phyloP scores from a whole-genome alignment of 2,113 vertebrate species.

The Boleophthalmus pectinirostris region DNA sequence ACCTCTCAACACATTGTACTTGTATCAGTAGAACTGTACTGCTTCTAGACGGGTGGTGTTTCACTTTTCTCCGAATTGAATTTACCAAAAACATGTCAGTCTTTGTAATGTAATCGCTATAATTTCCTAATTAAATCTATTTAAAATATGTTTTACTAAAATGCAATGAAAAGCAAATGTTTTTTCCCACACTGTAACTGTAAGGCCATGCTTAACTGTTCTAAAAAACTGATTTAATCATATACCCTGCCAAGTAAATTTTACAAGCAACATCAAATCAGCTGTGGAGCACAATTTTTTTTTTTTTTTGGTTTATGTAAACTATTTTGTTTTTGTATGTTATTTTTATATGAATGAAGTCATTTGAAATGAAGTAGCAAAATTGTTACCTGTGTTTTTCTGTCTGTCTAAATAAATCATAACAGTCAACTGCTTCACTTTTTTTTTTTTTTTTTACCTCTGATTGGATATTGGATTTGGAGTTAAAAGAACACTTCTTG shows the following conservation, averaged over 20 bases:
- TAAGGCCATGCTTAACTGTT: background rate
- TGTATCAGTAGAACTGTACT: constrained; percentile 12
- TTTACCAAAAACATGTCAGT: background rate
- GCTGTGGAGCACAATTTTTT: constrained; percentile 28
- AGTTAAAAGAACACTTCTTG: too few relatives aligned
- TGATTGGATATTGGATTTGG: too few relatives aligned
- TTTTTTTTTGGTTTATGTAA: constrained; percentile 38
- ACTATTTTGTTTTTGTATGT: constrained; percentile 51
- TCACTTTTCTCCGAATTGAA: too few relatives aligned
- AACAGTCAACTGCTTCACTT: constrained; percentile 6
- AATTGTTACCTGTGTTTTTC: constrained; percentile 54
- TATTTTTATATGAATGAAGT: constrained; percentile 59
- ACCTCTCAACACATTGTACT: constrained; percentile 21
- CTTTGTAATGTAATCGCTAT: background rate
- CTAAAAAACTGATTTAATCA: background rate
- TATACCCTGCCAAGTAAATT: background rate
- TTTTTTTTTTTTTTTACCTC: too few relatives aligned
- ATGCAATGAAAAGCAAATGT: background rate
- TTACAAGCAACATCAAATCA: constrained; percentile 20
- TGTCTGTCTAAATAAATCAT: constrained; percentile 45
- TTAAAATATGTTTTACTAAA: background rate
- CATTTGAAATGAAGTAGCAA: constrained; percentile 66
- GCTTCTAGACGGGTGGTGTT: background rate
- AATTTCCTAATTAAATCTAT: background rate
- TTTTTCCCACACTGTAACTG: background rate